Evolutionary conservation across 2,113 vertebrate genomes (phyloP).

Genomic region (Haliaeetus leucogaster): DNA sequence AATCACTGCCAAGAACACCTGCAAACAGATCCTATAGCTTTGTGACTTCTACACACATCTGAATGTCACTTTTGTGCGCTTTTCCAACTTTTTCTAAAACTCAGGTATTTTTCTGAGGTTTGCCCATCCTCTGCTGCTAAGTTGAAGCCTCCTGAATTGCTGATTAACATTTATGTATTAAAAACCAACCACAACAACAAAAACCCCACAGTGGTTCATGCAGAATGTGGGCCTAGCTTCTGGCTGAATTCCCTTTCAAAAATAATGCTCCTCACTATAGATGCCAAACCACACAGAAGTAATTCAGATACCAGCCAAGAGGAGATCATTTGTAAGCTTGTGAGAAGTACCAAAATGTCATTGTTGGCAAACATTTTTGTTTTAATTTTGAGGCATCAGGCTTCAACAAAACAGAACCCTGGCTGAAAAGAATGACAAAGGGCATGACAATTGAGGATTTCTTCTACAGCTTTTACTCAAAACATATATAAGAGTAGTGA

Average conservation of each 20-base stretch:
- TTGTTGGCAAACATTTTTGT: not conserved
- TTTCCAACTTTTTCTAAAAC: not conserved
- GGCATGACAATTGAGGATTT: not conserved
- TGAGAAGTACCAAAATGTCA: not conserved
- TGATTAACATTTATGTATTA: not conserved
- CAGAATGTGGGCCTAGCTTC: not conserved
- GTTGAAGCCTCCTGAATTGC: not conserved
- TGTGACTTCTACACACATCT: not conserved
- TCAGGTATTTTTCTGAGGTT: not conserved
- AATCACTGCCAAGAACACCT: not conserved
- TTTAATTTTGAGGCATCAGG: not conserved
- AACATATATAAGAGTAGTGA: rapidly evolving
- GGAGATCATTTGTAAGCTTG: not conserved
- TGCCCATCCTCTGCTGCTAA: not conserved
- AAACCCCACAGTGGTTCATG: not conserved
- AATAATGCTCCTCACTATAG: not conserved
- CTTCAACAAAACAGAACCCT: not conserved
- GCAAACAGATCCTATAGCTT: not conserved
- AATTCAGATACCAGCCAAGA: not conserved
- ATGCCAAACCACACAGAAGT: not conserved
- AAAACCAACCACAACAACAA: not conserved
- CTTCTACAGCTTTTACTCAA: not conserved
- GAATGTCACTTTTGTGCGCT: rapidly evolving
- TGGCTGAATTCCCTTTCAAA: not conserved
- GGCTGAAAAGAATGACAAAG: not conserved